Evolutionary conservation across 2,797 vertebrate species (phyloP), one percentile per base, ranked within the genome.

Genomic region (Myotis planiceps): DNA sequence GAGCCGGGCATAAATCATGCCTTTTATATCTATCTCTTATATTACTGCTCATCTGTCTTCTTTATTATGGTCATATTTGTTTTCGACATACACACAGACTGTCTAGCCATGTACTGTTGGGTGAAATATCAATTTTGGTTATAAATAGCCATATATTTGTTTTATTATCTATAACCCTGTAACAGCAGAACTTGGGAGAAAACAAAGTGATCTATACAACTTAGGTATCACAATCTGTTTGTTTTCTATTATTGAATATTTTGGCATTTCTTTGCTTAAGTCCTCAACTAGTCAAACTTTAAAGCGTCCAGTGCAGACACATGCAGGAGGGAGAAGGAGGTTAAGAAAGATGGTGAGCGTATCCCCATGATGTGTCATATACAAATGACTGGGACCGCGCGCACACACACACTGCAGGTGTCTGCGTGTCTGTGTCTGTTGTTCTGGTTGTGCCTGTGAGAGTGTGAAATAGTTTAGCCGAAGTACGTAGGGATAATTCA

Each of bases 11-110:
- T 93, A 90, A 91, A 84, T 81, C 78, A 45, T 66, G 19, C 34
- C 47, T 88, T 96, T 87, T 92, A n/a, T 74, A 66, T 86, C 58
- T 86, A 0, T 79, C 37, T 76, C 19, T 94, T 60, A 87, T 94
- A 69, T 0, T 89, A 71, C 87, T 88, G 92, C 4, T 80, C 58
- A 7, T 89, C 39, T 82, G 16, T 92, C 96, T 90, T 97, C n/a
- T 82, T 96, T 94, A 95, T 79, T n/a, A 25, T 89, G 53, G 25
- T 18, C 74, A 83, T 93, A 9, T 90, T 34, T 95, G 63, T 79
- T 78, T 79, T 84, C 72, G 94, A 91, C 97, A 79, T 89, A 78
- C 18, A 78, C 37, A 71, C 32, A 78, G 58, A 13, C 72, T 78
- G 27, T 93, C 85, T 37, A 58, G 34, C 68, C 32, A 21, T 71